phyloP scores from a whole-genome alignment of 2,113 vertebrate species.

The Emydura subglobosa region DNA sequence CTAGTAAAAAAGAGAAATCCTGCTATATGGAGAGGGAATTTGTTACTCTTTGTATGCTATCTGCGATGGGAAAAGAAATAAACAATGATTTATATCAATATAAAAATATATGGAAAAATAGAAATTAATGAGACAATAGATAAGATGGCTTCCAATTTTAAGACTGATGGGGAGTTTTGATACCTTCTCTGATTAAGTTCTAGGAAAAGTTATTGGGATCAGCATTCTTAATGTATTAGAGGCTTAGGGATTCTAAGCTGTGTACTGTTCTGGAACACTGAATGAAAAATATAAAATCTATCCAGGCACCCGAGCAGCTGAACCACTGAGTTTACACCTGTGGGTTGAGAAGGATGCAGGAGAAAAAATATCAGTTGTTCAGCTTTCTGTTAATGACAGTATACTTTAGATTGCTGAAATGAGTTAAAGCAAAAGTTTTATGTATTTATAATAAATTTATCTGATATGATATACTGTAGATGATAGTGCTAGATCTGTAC shows the following conservation, averaged over 20 bases:
- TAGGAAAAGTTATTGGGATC: neutral
- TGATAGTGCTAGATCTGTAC: neutral
- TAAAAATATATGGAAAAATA: neutral
- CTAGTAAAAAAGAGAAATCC: neutral
- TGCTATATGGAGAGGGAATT: neutral
- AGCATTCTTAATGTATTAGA: neutral
- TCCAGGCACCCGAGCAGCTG: rapidly evolving
- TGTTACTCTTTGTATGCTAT: neutral
- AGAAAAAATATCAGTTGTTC: neutral
- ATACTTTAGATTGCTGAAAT: neutral
- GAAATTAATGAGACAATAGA: neutral
- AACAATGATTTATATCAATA: neutral
- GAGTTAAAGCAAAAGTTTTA: neutral
- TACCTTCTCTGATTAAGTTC: neutral
- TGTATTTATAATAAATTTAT: neutral
- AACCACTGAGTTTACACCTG: neutral
- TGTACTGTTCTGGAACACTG: neutral
- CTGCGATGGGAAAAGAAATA: neutral
- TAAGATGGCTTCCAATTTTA: neutral
- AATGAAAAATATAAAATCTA: neutral
- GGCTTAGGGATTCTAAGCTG: neutral
- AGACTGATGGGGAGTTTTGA: neutral
- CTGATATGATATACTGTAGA: neutral
- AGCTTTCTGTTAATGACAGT: neutral
- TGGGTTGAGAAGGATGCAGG: neutral